phyloP scores from a whole-genome alignment of 2,113 vertebrate species.

The Prunella himalayana region DNA sequence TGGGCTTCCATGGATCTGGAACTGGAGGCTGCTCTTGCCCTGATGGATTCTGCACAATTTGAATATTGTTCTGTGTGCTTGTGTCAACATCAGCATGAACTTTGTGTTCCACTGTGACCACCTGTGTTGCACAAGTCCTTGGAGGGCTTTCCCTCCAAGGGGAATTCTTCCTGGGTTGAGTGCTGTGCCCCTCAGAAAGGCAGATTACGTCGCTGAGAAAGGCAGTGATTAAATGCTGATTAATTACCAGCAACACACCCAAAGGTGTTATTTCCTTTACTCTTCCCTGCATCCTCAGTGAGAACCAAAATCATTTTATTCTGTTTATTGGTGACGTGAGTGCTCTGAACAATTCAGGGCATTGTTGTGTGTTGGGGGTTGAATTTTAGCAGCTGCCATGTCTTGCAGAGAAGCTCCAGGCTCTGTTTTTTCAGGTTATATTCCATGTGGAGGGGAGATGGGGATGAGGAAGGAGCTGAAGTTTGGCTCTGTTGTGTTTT shows the following conservation, averaged over 20 bases:
- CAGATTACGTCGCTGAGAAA: not conserved
- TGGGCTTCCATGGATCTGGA: fast-evolving
- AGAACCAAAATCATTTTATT: fast-evolving
- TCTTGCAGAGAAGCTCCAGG: not conserved
- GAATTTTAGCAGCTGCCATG: not conserved
- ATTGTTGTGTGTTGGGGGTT: fast-evolving
- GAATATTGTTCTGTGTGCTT: not conserved
- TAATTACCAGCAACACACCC: fast-evolving
- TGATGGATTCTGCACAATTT: not conserved
- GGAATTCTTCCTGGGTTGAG: not conserved
- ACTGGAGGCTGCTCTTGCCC: fast-evolving
- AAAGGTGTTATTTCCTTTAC: not conserved
- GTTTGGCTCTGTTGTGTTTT: not conserved
- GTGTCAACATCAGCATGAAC: not conserved
- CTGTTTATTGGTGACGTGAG: not conserved
- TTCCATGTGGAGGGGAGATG: fast-evolving
- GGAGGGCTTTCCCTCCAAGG: not conserved
- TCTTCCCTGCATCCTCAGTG: fast-evolving
- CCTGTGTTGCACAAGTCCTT: not conserved
- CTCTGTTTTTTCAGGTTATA: fast-evolving
- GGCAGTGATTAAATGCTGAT: not conserved
- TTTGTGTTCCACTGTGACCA: fast-evolving
- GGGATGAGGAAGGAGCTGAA: not conserved
- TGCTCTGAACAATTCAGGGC: not conserved
- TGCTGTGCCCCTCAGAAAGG: not conserved